Conservation (phyloP, 2,888 invertebrate genomes). For the Mayetiola destructor region DNA sequence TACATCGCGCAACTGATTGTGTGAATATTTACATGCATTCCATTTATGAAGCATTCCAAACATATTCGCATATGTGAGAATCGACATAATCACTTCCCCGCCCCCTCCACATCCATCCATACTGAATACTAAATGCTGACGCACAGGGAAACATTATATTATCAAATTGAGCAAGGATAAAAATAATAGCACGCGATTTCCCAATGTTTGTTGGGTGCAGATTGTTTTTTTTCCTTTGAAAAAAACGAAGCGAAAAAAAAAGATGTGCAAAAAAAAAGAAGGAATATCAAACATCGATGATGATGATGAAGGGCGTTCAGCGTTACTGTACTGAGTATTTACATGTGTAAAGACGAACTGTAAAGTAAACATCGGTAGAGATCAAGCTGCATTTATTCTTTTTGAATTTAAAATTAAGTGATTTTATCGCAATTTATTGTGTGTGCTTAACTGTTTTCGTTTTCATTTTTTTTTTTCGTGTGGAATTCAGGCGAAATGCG, state of each 20-base stretch:
- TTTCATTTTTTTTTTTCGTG: no score
- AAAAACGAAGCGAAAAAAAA: neutral
- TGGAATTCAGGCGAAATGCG: no score
- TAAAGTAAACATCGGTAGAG: constrained; percentile 17
- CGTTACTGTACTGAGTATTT: neutral
- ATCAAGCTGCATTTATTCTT: constrained; percentile 22
- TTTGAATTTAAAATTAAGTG: constrained; percentile 22
- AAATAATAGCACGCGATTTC: neutral
- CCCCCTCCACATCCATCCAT: no score
- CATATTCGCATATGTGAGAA: no score
- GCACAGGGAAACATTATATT: no score
- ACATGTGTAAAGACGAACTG: constrained; percentile 1
- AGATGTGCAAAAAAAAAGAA: neutral
- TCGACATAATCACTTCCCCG: no score
- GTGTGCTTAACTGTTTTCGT: no score
- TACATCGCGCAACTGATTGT: no score
- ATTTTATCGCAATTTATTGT: constrained; percentile 16
- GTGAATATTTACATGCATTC: neutral
- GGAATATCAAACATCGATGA: neutral
- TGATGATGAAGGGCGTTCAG: no score
- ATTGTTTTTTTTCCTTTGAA: neutral
- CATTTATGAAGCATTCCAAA: neutral
- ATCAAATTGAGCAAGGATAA: constrained; percentile 10
- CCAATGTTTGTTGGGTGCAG: neutral
- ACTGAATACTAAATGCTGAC: no score